Evolutionary conservation across 2,888 invertebrate species (phyloP).

Genomic region (Pomacea canaliculata): DNA sequence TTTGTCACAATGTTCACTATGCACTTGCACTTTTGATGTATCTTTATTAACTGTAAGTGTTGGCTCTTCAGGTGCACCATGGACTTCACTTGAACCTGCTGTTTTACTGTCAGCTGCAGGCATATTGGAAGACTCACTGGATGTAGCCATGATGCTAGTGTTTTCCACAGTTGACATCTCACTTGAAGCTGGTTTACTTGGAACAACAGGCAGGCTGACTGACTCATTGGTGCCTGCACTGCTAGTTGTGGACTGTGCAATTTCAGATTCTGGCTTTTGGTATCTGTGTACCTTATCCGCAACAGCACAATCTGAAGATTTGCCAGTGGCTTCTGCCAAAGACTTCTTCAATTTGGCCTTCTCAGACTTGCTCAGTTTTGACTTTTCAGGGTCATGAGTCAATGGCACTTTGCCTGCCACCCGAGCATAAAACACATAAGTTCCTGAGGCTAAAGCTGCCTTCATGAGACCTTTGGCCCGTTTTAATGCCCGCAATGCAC

Average conservation of each 20-base stretch:
- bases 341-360: slow-evolving; percentile 13
- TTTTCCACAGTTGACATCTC: no score
- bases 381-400: slow-evolving; percentile 24
- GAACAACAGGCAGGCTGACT: no score
- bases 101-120: background rate
- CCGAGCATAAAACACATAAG: slow-evolving; percentile 33
- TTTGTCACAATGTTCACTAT: background rate
- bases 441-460: slow-evolving; percentile 29
- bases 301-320: background rate
- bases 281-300: background rate
- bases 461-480: slow-evolving; percentile 37
- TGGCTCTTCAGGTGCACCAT: background rate
- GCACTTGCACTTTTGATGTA: no score
- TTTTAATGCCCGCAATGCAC: slow-evolving; percentile 36
- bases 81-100: background rate
- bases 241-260: no score
- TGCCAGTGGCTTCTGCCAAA: background rate
- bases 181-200: no score
- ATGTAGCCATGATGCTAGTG: no score
- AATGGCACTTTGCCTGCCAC: slow-evolving; percentile 37
- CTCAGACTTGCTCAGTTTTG: slow-evolving; percentile 4
- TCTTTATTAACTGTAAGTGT: no score
- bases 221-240: no score
- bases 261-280: no score
- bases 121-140: background rate